phyloP scores from a whole-genome alignment of 2,888 invertebrate species.

The Dastarcus helophoroides region DNA sequence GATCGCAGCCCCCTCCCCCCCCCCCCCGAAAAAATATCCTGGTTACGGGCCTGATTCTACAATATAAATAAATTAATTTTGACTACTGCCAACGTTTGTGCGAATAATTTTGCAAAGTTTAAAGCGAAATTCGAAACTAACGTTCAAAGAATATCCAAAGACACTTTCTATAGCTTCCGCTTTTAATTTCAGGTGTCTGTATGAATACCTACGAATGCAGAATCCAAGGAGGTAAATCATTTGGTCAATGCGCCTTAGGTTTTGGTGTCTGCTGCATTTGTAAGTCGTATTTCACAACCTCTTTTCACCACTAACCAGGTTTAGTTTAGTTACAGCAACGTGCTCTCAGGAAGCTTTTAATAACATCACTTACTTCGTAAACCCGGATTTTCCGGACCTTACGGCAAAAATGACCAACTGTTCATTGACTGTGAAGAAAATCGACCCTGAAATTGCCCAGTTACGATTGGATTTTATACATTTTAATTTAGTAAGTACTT shows the following conservation, averaged over 20 bases:
- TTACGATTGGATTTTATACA: constrained; percentile 73
- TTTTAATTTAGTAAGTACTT: constrained; percentile 67
- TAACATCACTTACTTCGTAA: constrained; percentile 74
- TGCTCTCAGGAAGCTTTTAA: constrained; percentile 62
- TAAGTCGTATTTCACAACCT: constrained; percentile 39
- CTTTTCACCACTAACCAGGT: neutral
- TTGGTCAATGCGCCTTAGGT: constrained; percentile 70
- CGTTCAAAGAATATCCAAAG: too few species aligned
- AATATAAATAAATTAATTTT: too few species aligned
- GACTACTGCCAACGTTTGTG: too few species aligned
- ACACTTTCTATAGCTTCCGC: too few species aligned
- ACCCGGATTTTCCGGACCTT: constrained; percentile 70
- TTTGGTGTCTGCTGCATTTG: constrained; percentile 80
- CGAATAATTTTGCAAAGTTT: too few species aligned
- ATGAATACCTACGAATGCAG: constrained; percentile 77
- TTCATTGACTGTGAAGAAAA: constrained; percentile 59
- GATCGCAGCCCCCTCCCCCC: too few species aligned
- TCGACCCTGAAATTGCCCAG: constrained; percentile 70
- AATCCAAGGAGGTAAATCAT: constrained; percentile 56
- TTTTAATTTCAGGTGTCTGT: constrained; percentile 53
- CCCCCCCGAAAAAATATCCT: too few species aligned
- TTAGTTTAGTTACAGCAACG: constrained; percentile 56
- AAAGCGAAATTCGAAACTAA: too few species aligned
- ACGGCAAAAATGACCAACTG: constrained; percentile 59
- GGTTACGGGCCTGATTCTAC: too few species aligned